Percentiles rank a stretch among this genome's conserved stretches.
Evolutionary conservation across 2,888 invertebrate genomes (phyloP).

Genomic region (Oscheius sp.): DNA sequence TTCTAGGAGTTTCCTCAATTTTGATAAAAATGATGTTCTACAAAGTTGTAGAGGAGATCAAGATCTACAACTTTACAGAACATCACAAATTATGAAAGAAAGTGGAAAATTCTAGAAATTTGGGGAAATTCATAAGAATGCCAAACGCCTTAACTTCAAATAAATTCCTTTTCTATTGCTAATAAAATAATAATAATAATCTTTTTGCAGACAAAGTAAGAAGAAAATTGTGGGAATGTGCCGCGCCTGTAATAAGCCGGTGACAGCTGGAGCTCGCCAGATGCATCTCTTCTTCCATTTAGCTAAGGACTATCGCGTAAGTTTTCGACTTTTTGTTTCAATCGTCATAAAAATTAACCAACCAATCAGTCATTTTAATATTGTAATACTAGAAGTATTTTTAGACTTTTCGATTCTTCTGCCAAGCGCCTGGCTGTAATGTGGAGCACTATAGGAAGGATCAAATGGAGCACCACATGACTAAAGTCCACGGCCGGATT

Average conservation of each 20-base stretch:
- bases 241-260: neutral
- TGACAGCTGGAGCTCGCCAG: slow-evolving; percentile 10
- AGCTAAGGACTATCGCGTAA: neutral
- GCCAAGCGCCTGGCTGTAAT: neutral
- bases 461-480: slow-evolving; percentile 19
- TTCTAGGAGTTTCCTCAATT: no score
- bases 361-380: neutral
- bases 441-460: slow-evolving; percentile 1
- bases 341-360: neutral
- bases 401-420: slow-evolving; percentile 9
- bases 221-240: slow-evolving; percentile 10
- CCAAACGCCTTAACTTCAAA: no score
- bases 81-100: no score
- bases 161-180: no score
- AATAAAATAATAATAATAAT: no score
- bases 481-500: neutral
- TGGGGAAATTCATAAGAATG: no score
- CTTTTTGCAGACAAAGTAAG: slow-evolving; percentile 11
- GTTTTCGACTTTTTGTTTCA: neutral
- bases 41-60: no score
- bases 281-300: slow-evolving; percentile 23
- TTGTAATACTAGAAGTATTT: no score
- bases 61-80: no score
- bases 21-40: no score
- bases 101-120: no score